Percentiles rank a stretch among this genome's conserved stretches.
phyloP scores from a whole-genome alignment of 2,113 vertebrate species.

The Chitala chitala region DNA sequence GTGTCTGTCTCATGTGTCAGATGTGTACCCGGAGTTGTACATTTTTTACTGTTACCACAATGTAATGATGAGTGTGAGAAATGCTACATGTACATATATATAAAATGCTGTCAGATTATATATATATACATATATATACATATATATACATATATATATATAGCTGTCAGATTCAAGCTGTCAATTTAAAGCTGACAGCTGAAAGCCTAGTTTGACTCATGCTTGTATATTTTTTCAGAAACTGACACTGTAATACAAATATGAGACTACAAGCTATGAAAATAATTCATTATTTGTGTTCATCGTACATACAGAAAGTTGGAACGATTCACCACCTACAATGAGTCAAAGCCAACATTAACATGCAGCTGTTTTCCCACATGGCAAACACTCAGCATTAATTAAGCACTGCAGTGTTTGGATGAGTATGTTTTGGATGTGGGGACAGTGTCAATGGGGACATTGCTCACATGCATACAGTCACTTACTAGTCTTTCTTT shows the following conservation, averaged over 20 bases:
- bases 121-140: background rate
- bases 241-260: background rate
- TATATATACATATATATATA: background rate
- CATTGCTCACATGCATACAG: background rate
- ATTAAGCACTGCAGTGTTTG: background rate
- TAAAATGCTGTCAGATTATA: background rate
- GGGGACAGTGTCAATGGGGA: conserved; percentile 13
- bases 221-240: background rate
- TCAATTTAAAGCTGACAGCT: too few species aligned
- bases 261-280: background rate
- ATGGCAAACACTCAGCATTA: background rate
- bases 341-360: background rate
- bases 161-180: background rate
- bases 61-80: too few species aligned
- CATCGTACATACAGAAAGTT: background rate
- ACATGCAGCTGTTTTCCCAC: background rate
- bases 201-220: background rate
- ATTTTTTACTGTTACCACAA: too few species aligned
- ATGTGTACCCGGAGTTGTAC: too few species aligned
- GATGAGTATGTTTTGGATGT: background rate
- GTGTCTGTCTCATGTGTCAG: too few species aligned
- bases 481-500: conserved; percentile 75
- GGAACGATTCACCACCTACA: background rate
- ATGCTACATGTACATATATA: background rate
- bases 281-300: background rate